Conservation (phyloP, 1,140 invertebrate species). For the Halesus radiatus region DNA sequence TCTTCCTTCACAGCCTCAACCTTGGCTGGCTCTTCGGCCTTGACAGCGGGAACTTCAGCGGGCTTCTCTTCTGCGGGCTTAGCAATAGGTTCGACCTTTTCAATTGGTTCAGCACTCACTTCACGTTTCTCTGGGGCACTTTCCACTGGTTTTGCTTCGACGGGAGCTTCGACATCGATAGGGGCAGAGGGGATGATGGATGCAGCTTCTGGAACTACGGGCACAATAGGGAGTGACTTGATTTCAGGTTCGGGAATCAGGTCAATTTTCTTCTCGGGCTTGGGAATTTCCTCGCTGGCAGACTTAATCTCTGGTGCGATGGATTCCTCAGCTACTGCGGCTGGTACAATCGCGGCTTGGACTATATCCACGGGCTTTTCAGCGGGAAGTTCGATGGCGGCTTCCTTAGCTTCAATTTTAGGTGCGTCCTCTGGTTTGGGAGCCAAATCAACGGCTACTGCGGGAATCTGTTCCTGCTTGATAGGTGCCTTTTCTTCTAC, state of each 20-base stretch:
- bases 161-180: neutral
- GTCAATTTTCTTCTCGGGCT: slow-evolving; percentile 46
- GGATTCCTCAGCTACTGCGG: slow-evolving; percentile 53
- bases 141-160: slow-evolving; percentile 20
- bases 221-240: neutral
- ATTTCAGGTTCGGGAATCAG: slow-evolving; percentile 21
- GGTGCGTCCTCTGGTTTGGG: slow-evolving; percentile 26
- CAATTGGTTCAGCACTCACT: slow-evolving; percentile 3
- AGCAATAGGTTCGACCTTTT: slow-evolving; percentile 18
- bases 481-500: neutral
- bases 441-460: neutral
- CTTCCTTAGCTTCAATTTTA: slow-evolving; percentile 38
- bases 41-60: slow-evolving; percentile 4
- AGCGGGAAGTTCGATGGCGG: slow-evolving; percentile 14
- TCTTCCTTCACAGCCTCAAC: neutral
- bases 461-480: slow-evolving; percentile 23
- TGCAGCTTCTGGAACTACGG: slow-evolving; percentile 10
- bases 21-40: slow-evolving; percentile 19
- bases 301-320: slow-evolving; percentile 25
- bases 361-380: slow-evolving; percentile 47
- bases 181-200: slow-evolving; percentile 4
- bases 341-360: slow-evolving; percentile 41
- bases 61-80: slow-evolving; percentile 33
- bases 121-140: slow-evolving; percentile 42
- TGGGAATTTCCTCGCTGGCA: slow-evolving; percentile 27